Conservation (phyloP, 2,113 vertebrate species). For the Thalassoma bifasciatum region DNA sequence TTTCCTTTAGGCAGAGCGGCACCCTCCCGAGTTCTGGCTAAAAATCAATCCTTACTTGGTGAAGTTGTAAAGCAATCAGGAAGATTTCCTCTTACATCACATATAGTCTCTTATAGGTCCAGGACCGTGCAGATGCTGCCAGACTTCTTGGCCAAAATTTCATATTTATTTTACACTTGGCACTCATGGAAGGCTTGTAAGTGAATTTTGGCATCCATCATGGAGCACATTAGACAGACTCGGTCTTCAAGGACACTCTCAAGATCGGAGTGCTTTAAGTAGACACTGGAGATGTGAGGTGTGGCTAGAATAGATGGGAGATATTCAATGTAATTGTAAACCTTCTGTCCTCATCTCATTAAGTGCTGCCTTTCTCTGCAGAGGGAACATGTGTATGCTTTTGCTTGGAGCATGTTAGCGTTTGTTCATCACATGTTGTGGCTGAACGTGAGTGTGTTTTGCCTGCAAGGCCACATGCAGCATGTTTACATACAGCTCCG, state of each 20-base stretch:
- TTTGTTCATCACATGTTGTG: slow-evolving; percentile 40
- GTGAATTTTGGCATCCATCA: slow-evolving; percentile 18
- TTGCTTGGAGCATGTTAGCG: slow-evolving; percentile 22
- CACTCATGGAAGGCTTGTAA: slow-evolving; percentile 1
- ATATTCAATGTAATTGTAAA: slow-evolving; percentile 19
- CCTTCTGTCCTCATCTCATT: not conserved
- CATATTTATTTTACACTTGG: slow-evolving; percentile 8
- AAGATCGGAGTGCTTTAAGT: not conserved
- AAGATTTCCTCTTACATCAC: slow-evolving; percentile 6
- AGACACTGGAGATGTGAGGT: slow-evolving; percentile 8
- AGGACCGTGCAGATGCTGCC: not conserved
- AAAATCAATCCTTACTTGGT: not conserved
- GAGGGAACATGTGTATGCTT: slow-evolving; percentile 17
- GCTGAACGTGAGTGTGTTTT: slow-evolving; percentile 29
- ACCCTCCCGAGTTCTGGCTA: slow-evolving; percentile 20
- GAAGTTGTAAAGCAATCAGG: slow-evolving; percentile 21
- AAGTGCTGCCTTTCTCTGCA: slow-evolving; percentile 5
- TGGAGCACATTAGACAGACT: not conserved
- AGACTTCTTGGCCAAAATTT: slow-evolving; percentile 1
- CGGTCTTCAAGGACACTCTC: not conserved
- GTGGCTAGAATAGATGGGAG: slow-evolving; percentile 4
- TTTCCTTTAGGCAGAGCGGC: slow-evolving; percentile 4
- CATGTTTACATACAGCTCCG: slow-evolving; percentile 39
- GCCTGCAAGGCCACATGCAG: slow-evolving; percentile 21
- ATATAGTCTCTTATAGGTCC: slow-evolving; percentile 1